phyloP scores from a whole-genome alignment of 2,888 invertebrate species.

The Coenonympha glycerion region DNA sequence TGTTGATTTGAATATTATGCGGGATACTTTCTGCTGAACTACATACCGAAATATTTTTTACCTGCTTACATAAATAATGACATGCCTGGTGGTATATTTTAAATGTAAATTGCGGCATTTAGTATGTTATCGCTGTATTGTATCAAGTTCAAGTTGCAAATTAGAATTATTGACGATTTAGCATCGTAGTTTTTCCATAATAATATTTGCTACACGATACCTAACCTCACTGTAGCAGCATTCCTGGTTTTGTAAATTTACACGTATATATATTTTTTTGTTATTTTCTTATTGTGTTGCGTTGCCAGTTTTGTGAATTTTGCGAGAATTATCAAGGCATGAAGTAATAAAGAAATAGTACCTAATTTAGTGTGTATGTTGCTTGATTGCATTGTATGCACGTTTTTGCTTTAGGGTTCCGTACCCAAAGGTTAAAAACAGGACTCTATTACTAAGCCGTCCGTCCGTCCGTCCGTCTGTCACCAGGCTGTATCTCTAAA shows the following conservation, averaged over 20 bases:
- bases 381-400: conserved; percentile 6
- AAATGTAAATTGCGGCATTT: conserved; percentile 9
- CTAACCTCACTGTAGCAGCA: conserved; percentile 31
- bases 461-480: too few species aligned
- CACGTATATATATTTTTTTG: conserved; percentile 26
- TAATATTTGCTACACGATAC: conserved; percentile 23
- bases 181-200: conserved; percentile 20
- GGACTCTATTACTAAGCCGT: too few species aligned
- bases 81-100: conserved; percentile 12
- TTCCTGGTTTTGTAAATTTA: conserved; percentile 21
- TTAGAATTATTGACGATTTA: conserved; percentile 16
- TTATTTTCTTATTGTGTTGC: conserved; percentile 29
- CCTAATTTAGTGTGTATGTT: neutral
- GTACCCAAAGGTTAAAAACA: neutral
- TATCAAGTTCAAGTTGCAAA: conserved; percentile 12
- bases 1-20: conserved; percentile 12
- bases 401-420: neutral
- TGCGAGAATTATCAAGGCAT: conserved; percentile 29
- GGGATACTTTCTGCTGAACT: conserved; percentile 18
- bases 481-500: too few species aligned
- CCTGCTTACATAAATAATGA: conserved; percentile 4
- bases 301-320: conserved; percentile 26
- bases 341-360: conserved; percentile 3
- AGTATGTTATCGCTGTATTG: too few species aligned
- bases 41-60: conserved; percentile 14